phyloP scores from a whole-genome alignment of 1,140 invertebrate species.

The Stegodyphus dumicola region DNA sequence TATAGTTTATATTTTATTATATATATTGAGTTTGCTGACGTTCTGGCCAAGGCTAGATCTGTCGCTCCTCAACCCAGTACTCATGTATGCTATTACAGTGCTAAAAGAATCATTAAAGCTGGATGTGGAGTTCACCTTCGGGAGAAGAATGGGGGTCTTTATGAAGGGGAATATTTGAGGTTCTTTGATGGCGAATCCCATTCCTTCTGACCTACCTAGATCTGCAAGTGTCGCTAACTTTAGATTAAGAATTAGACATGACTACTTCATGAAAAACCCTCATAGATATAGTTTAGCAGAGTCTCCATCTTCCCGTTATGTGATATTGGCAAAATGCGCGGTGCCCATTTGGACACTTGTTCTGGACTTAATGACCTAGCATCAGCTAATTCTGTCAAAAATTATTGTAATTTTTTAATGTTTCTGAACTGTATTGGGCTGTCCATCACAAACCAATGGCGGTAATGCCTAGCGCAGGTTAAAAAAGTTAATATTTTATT shows the following conservation, averaged over 20 bases:
- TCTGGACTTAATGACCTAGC: not conserved
- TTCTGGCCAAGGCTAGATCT: conserved; percentile 1
- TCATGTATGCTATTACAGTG: not conserved
- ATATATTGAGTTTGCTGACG: conserved; percentile 1
- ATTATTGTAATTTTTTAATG: not conserved
- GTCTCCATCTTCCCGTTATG: not conserved
- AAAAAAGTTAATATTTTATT: not conserved
- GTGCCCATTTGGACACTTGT: not conserved
- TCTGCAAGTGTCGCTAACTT: not conserved
- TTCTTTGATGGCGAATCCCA: not conserved
- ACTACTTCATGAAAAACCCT: not conserved
- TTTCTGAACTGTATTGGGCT: not conserved
- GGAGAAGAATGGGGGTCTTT: not conserved
- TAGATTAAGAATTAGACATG: conserved; percentile 2
- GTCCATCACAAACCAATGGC: not conserved
- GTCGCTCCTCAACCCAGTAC: not conserved
- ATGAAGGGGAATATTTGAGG: not conserved
- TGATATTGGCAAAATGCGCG: not conserved
- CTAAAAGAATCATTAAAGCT: conserved; percentile 10
- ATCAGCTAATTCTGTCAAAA: not conserved
- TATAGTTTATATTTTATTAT: too few species aligned
- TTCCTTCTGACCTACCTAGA: not conserved
- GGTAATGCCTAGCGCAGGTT: not conserved
- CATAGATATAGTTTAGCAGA: not conserved
- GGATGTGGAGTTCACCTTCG: not conserved